Conservation (phyloP, 2,113 vertebrate species). For the Oryzias melastigma region DNA sequence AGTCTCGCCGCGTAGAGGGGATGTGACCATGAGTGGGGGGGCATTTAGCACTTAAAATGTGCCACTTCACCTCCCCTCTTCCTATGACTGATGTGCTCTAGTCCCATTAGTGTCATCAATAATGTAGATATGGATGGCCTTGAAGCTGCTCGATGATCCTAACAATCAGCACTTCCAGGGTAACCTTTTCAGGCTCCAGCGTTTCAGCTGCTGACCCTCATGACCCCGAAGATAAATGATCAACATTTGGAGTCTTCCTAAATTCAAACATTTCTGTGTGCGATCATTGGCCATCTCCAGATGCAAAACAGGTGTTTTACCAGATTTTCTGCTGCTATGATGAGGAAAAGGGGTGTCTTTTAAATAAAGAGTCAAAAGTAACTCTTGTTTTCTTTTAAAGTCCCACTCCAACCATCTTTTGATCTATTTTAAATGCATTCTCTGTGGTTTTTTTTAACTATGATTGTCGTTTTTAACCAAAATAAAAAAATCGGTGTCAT, state of each 20-base stretch:
- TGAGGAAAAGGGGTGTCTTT: neutral
- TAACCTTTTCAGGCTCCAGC: conserved; percentile 29
- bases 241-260: conserved; percentile 18
- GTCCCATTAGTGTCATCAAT: conserved; percentile 74
- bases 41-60: conserved; percentile 39
- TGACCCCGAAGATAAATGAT: conserved; percentile 15
- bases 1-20: conserved; percentile 14
- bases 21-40: neutral
- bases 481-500: no score
- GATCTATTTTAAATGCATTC: no score
- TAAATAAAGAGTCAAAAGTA: no score
- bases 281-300: conserved; percentile 25
- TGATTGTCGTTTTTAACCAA: no score
- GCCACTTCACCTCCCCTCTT: conserved; percentile 41
- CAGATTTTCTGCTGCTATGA: conserved; percentile 13
- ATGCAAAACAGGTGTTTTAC: conserved; percentile 55
- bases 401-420: no score
- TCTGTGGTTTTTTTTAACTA: no score
- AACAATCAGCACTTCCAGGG: conserved; percentile 60
- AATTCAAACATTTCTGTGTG: conserved; percentile 21
- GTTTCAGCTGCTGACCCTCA: conserved; percentile 12
- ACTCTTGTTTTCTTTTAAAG: no score
- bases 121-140: conserved; percentile 64
- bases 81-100: conserved; percentile 22
- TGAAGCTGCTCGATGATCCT: conserved; percentile 36